These are phyloP conservation scores for Phallusia fumigata DNA, from an alignment of 23 tunicate genomes.

Conservation along the genomic window DNA sequence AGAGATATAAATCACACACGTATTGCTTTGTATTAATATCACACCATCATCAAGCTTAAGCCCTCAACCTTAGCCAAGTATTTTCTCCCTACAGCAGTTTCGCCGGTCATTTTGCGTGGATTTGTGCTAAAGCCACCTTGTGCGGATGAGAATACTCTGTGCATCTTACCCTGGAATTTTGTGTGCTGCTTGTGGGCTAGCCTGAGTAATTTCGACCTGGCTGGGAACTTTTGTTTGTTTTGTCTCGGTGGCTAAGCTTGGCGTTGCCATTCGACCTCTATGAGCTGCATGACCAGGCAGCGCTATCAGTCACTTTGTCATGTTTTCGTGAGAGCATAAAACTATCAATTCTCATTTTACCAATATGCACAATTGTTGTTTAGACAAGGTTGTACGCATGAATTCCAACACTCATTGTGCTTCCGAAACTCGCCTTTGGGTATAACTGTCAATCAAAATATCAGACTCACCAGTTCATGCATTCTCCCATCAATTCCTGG, in stretches of 20 bases:
- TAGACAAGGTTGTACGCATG: no score
- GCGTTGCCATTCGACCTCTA: neutral
- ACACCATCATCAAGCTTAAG: no score
- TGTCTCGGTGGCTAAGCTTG: neutral
- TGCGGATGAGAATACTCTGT: no score
- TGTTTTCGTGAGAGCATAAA: neutral
- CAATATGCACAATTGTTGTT: neutral
- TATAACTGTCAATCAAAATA: neutral
- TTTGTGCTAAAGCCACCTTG: no score
- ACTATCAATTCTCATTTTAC: neutral
- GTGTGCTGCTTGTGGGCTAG: no score
- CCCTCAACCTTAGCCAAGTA: no score
- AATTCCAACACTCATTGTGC: neutral
- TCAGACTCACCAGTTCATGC: conserved; percentile 82
- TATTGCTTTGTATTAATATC: no score
- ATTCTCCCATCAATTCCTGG: conserved; percentile 58
- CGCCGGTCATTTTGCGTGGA: no score
- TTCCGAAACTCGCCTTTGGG: neutral
- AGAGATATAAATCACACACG: no score
- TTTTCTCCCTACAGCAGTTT: no score
- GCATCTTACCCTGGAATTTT: no score
- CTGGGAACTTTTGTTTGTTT: neutral
- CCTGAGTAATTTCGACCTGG: neutral
- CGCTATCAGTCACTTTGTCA: neutral
- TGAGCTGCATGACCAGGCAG: neutral